Base-by-base conservation (phyloP, 2,888 invertebrate genomes). In the Caenorhabditis panamensis region DNA sequence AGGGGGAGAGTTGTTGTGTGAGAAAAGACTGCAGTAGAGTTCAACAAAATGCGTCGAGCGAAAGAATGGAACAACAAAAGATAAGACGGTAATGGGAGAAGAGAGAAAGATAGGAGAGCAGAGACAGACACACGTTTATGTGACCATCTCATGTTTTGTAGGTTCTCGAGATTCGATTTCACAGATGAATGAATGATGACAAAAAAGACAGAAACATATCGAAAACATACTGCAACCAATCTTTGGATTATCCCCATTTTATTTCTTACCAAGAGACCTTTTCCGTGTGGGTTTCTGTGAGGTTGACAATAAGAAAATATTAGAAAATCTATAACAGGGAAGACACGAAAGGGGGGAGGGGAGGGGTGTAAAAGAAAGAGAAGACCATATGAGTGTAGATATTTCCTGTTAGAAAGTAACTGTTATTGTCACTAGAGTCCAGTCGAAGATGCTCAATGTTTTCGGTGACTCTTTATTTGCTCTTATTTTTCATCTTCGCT, bases 131-230 rank as follows among this genome's bases (percentile, higher is more conserved):
- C 31, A 31, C 31, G 4, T 51, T 69, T 69, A 51, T 69, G 51
- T 69, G 69, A 26, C 69, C 31, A 51, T 28, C 26, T n/a, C 47
- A 6, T 47, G 3, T 9, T 47, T 47, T 41, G 8, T 41, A 11
- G 11, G 26, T 54, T 26, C 26, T 58, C 58, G 18, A 49, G 47
- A 59, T 37, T 53, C 59, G 59, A 61, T 69, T 69, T 69, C 59
- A 69, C 61, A 69, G 59, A 69, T 69, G 69, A 61, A 51, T 69
- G 69, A 61, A 59, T 69, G 69, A 47, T 47, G 47, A 18, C 20
- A 20, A 47, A 20, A 47, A 11, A 18, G 47, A n/a, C n/a, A 18
- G 47, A 18, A 61, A 18, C 1, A 18, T 56, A 51, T 31, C 20
- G 63, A 31, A 31, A 18, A 63, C 18, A 44, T 28, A 4, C 31